Base-by-base conservation (phyloP, 2,113 vertebrate species). In the Dissostichus mawsoni region DNA sequence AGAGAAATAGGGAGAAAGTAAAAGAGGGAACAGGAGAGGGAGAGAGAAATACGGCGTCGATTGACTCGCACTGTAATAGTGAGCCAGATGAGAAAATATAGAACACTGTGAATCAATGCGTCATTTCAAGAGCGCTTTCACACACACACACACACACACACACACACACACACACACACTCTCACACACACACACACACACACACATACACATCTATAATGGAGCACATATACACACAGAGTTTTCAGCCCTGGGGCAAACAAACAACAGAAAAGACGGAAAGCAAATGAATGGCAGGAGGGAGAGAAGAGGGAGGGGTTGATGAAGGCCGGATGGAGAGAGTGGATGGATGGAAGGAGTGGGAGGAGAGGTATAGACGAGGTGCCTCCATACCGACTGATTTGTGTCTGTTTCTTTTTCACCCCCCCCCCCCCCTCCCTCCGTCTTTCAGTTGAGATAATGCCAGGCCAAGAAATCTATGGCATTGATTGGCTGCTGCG, bases 81-180 rank as follows among this genome's bases (percentile, higher is more conserved):
- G 87, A 90, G 90, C 89, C 87, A 92, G 91, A 92, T 89, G 90
- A 91, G 88, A 93, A 92, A 94, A 92, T 89, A 92, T 90, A 87
- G 89, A 92, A 89, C 90, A 82, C 85, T 85, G 89, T 87, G 88
- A 93, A 94, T 94, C 93, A 91, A 93, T 92, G 91, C 85, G 74
- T 93, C 89, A 92, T 93, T 93, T 90, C 86, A 87, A 29, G 89
- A 84, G 84, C 12, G 4, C 82, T 80, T 85, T 78, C 72, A 73
- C 66, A 76, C 48, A 53, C 76, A 81, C 73, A 86, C 81, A 86
- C 20, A 76, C 71, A 61, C 77, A 64, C 67, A 72, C 63, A 73
- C 76, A 72, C 78, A 63, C 57, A 36, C 36, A 36, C 36, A 7
- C 36, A 36, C 70, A 74, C 36, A 36, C 86, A 83, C 33, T 75